Percentiles rank a stretch among this genome's conserved stretches.
These are phyloP conservation scores for Gadopsis bispinosus DNA, from an alignment of 2,797 vertebrate genomes.

Conservation along the genomic window DNA sequence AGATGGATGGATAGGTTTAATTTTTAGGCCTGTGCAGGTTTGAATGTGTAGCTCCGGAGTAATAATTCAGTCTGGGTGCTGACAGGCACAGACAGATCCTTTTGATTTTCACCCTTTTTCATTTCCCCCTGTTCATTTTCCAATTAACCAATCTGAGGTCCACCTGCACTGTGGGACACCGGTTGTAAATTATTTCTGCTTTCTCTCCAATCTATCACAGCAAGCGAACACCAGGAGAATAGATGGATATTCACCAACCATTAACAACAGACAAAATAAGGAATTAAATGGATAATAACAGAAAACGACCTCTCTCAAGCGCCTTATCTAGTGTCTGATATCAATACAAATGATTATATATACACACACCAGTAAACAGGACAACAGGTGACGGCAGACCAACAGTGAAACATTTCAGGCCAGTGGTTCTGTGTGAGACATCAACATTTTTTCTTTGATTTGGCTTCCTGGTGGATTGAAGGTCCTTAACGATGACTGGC, in stretches of 20 bases:
- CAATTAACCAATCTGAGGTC: constrained; percentile 58
- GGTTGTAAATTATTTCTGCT: constrained; percentile 52
- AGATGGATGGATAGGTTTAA: constrained; percentile 64
- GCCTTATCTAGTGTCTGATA: constrained; percentile 10
- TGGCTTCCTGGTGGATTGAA: background rate
- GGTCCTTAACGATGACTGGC: background rate
- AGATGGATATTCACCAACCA: constrained; percentile 38
- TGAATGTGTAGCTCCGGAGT: constrained; percentile 33
- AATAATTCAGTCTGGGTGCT: constrained; percentile 71
- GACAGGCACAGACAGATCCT: constrained; percentile 58
- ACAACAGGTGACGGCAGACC: background rate
- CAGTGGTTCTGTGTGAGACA: constrained; percentile 7
- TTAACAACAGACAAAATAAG: constrained; percentile 26
- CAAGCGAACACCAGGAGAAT: constrained; percentile 31
- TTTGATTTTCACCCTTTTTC: constrained; percentile 66
- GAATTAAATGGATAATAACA: constrained; percentile 21
- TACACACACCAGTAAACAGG: no score
- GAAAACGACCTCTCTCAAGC: constrained; percentile 6
- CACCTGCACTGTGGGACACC: constrained; percentile 49
- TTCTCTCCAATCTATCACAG: constrained; percentile 54
- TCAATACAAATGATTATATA: background rate
- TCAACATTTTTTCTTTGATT: no score
- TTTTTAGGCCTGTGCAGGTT: constrained; percentile 32
- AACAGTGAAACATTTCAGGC: background rate
- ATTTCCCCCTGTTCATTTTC: constrained; percentile 63